phyloP scores from a whole-genome alignment of 2,888 invertebrate genomes.

The Zygaena filipendulae region DNA sequence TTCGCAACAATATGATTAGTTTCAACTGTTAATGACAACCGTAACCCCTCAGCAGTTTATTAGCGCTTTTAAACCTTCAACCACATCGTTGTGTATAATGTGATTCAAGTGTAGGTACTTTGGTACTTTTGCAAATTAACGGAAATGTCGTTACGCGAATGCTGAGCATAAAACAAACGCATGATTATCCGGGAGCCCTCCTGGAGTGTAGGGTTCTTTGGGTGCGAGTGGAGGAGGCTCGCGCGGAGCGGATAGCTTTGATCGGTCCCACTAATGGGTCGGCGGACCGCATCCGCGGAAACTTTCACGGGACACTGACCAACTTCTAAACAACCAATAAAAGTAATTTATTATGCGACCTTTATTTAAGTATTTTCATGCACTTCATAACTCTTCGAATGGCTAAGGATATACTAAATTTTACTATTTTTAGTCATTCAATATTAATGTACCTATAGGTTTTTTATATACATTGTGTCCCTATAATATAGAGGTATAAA shows the following conservation, averaged over 20 bases:
- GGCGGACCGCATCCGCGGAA: slow-evolving; percentile 48
- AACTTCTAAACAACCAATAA: slow-evolving; percentile 44
- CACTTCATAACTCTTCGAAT: not conserved
- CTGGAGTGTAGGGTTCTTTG: slow-evolving; percentile 28
- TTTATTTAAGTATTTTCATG: slow-evolving; percentile 31
- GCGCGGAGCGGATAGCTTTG: slow-evolving; percentile 41
- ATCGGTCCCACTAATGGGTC: slow-evolving; percentile 41
- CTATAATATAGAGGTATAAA: too few species aligned
- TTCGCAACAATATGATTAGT: too few species aligned
- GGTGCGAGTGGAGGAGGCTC: slow-evolving; percentile 15
- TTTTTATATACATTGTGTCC: too few species aligned
- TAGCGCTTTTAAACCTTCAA: too few species aligned
- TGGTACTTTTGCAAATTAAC: too few species aligned
- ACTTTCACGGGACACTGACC: slow-evolving; percentile 61
- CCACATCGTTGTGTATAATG: too few species aligned
- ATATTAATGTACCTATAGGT: too few species aligned
- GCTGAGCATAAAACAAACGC: slow-evolving; percentile 39
- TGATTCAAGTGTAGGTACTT: too few species aligned
- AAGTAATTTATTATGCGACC: slow-evolving; percentile 34
- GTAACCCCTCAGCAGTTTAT: too few species aligned
- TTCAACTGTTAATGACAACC: too few species aligned
- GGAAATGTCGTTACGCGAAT: too few species aligned
- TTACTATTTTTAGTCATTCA: too few species aligned
- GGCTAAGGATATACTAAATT: not conserved
- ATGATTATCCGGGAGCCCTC: slow-evolving; percentile 34